Evolutionary conservation across 2,797 vertebrate species (phyloP).

Genomic region (Eutrigla gurnardus): DNA sequence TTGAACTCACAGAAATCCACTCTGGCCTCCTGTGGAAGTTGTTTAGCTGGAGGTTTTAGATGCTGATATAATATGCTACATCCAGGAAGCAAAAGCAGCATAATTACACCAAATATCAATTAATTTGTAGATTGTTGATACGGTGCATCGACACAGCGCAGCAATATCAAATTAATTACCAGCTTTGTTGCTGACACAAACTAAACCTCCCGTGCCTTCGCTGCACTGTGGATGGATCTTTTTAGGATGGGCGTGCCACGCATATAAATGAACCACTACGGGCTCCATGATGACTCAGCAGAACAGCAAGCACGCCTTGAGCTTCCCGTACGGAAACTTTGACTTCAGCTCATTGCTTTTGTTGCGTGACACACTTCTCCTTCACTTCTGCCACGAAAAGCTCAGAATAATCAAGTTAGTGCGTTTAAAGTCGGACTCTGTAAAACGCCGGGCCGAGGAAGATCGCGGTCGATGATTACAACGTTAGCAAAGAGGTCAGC

Average conservation of each 20-base stretch:
- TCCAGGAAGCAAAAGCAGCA: neutral
- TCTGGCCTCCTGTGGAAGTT: conserved; percentile 13
- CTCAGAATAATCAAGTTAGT: conserved; percentile 3
- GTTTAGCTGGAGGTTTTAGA: conserved; percentile 24
- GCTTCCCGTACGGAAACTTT: conserved; percentile 12
- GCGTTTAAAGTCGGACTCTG: conserved; percentile 13
- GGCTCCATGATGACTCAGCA: conserved; percentile 59
- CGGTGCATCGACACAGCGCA: neutral
- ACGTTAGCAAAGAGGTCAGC: conserved; percentile 51
- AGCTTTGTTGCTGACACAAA: conserved; percentile 32
- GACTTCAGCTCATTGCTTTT: conserved; percentile 40
- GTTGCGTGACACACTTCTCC: conserved; percentile 1
- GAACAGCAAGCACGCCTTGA: neutral
- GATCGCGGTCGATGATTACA: conserved; percentile 48
- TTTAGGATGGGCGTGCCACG: conserved; percentile 1
- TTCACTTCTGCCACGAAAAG: neutral
- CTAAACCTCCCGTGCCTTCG: conserved; percentile 11
- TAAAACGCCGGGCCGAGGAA: conserved; percentile 41
- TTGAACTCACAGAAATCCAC: conserved; percentile 13
- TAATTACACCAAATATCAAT: conserved; percentile 8
- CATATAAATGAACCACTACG: conserved; percentile 36
- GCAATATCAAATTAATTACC: conserved; percentile 27
- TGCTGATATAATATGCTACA: neutral
- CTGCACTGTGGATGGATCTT: conserved; percentile 34
- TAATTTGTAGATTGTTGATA: neutral